These are phyloP conservation scores for Heterodera filipjevi DNA, from an alignment of 2,888 invertebrate genomes.

Conservation along the genomic window DNA sequence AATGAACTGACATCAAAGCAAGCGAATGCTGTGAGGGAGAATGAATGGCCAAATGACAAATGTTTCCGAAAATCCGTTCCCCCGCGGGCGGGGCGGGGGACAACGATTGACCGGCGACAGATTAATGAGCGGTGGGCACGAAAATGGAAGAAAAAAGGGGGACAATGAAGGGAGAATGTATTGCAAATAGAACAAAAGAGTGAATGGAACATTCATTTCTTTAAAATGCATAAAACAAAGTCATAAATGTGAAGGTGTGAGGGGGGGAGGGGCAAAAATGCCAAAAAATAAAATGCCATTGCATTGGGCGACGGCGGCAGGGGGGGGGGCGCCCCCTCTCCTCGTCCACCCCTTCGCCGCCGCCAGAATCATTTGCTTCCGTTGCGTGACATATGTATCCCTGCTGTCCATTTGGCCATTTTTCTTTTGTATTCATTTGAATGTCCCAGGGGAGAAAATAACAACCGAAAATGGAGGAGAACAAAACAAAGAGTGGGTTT, in stretches of 20 bases:
- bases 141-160: not conserved
- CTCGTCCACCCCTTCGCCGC: too few species aligned
- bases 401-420: not conserved
- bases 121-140: slow-evolving; percentile 14
- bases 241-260: not conserved
- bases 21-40: not conserved
- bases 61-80: not conserved
- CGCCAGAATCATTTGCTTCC: not conserved
- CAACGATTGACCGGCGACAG: not conserved
- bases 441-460: not conserved
- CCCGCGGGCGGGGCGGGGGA: not conserved
- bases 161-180: not conserved
- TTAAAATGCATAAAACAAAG: not conserved
- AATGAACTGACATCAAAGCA: not conserved
- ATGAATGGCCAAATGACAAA: slow-evolving; percentile 6
- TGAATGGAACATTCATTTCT: not conserved
- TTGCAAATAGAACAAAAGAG: too few species aligned
- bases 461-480: not conserved
- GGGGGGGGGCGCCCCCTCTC: not conserved
- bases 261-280: not conserved
- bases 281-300: not conserved
- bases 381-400: slow-evolving; percentile 1
- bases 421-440: not conserved
- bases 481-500: too few species aligned
- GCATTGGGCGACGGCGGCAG: not conserved